These are phyloP conservation scores for Andricus quercusramuli DNA, from an alignment of 2,888 invertebrate genomes.

Conservation along the genomic window DNA sequence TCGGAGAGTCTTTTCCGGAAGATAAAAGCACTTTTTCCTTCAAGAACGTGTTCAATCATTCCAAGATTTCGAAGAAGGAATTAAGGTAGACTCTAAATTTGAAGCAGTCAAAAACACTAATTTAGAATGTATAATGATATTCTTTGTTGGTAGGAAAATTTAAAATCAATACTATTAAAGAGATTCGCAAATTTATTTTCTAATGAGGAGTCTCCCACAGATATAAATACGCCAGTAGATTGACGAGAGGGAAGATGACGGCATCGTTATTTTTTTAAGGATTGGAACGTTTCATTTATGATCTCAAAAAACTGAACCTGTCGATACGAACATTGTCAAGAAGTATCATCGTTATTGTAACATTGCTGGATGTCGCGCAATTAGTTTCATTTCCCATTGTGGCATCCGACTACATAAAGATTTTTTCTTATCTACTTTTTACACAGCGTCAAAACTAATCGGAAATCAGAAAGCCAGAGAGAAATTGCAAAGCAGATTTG, in stretches of 20 bases:
- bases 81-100: no score
- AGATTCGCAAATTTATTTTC: no score
- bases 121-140: neutral
- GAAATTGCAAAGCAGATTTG: constrained; percentile 58
- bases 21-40: constrained; percentile 31
- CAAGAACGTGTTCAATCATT: neutral
- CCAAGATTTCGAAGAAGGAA: neutral
- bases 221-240: neutral
- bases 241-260: neutral
- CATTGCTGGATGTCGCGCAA: constrained; percentile 64
- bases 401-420: constrained; percentile 49
- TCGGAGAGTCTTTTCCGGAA: constrained; percentile 16
- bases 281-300: neutral
- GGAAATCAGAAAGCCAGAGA: constrained; percentile 53
- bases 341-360: constrained; percentile 63
- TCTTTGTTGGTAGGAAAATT: no score
- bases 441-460: constrained; percentile 47
- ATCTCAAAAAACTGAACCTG: constrained; percentile 6
- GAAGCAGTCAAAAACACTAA: no score
- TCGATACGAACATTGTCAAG: constrained; percentile 42
- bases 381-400: constrained; percentile 70
- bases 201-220: no score
- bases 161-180: no score
- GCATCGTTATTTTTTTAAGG: constrained; percentile 18
- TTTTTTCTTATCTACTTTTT: constrained; percentile 39